Conservation (phyloP, 2,113 vertebrate species). For the Asarcornis scutulata region DNA sequence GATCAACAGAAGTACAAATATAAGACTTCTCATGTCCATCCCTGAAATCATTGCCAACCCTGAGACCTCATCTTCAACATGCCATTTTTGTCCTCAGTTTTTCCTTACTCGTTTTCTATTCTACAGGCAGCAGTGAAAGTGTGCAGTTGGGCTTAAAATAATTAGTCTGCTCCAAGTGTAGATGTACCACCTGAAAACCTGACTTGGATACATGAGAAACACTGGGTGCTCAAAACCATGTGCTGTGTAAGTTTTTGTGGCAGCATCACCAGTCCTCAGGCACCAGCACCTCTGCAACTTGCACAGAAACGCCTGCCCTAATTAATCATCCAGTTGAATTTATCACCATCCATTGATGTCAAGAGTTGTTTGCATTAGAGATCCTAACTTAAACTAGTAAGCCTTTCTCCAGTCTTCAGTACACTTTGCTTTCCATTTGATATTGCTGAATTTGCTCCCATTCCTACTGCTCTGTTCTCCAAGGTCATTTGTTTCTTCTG, state of each 20-base stretch:
- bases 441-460: neutral
- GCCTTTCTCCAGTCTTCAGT: neutral
- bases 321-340: neutral
- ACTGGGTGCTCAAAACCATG: neutral
- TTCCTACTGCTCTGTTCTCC: neutral
- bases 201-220: neutral
- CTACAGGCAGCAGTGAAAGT: neutral
- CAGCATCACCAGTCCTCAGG: neutral
- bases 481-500: neutral
- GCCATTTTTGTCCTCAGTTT: neutral
- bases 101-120: neutral
- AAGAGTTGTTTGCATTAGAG: rapidly evolving
- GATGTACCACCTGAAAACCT: neutral
- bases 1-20: neutral
- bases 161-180: neutral
- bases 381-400: neutral
- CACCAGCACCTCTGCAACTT: neutral
- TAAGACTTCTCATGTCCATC: neutral
- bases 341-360: neutral
- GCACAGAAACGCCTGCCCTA: neutral
- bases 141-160: neutral
- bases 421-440: rapidly evolving
- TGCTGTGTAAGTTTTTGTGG: rapidly evolving
- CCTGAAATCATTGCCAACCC: neutral
- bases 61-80: rapidly evolving